Evolutionary conservation across 2,113 vertebrate species (phyloP), one percentile per base, ranked within the genome.

Genomic region (Aspiorhynchus laticeps): DNA sequence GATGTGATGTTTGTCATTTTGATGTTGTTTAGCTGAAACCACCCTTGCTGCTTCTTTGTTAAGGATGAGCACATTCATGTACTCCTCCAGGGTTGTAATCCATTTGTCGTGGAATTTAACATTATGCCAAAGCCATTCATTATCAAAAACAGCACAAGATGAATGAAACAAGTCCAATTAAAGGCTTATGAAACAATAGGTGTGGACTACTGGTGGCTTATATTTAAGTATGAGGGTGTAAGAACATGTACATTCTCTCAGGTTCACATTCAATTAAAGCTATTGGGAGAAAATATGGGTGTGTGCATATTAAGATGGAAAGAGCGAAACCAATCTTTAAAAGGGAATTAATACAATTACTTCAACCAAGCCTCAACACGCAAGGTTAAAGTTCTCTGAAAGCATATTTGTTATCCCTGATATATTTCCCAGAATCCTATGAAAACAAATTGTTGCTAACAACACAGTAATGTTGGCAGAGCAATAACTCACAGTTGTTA

Each of bases 241-340:
- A 53, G 9, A 83, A 53, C 21, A 3, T 48, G 7, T 24, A 12
- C 38, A 53, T 21, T 36, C 14, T 59, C 11, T 71, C 65, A 28
- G 7, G n/a, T 81, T 63, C 38, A 43, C 21, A 46, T 71, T 67
- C 38, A 65, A 46, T 82, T 24, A 51, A 63, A 4, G n/a, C 43
- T 21, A 51, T 1, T 69, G 19, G 41, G 26, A 24, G 1, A 71
- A 31, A 11, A 51, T 12, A 2, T 73, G 83, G 69, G 83, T 84
- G 81, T 83, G 83, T 74, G 46, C 81, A 73, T 53, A 21, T 48
- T 14, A 7, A 33, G 33, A 31, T 67, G 46, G 24, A 82, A 81
- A 69, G 3, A 69, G 17, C 7, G 48, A 51, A 73, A 65, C 21
- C 63, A 82, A 11, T 1, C 17, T 21, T 67, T 65, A 12, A 79